These are phyloP conservation scores for Uromys caudimaculatus DNA, from an alignment of 2,797 vertebrate species.

Conservation along the genomic window DNA sequence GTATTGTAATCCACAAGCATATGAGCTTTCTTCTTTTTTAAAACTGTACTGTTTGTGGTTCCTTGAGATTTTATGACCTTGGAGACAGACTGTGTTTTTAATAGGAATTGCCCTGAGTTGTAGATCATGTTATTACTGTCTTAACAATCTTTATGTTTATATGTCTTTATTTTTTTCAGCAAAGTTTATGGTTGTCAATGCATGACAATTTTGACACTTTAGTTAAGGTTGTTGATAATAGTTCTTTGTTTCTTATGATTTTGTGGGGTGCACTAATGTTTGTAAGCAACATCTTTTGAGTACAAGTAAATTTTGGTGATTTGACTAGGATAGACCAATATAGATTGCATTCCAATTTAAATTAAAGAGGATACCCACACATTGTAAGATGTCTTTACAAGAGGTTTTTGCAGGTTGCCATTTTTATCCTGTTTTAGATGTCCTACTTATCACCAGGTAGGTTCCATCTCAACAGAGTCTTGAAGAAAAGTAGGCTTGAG, in stretches of 20 bases:
- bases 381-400: not conserved
- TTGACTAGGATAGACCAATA: not conserved
- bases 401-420: not conserved
- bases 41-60: not conserved
- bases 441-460: not conserved
- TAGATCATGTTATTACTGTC: not conserved
- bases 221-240: not conserved
- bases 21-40: not conserved
- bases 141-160: not conserved
- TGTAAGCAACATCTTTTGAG: constrained; percentile 10
- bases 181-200: not conserved
- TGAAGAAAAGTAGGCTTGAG: not conserved
- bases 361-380: not conserved
- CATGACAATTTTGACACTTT: not conserved
- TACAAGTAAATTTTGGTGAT: not conserved
- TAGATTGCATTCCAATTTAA: not conserved
- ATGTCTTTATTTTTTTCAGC: not conserved
- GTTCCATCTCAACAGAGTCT: not conserved
- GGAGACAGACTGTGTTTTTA: not conserved
- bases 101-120: not conserved
- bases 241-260: not conserved
- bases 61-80: not conserved
- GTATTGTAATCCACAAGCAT: not conserved
- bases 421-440: not conserved
- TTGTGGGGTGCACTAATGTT: not conserved